Base-by-base conservation (phyloP, 2,888 invertebrate genomes). In the Merodon equestris region DNA sequence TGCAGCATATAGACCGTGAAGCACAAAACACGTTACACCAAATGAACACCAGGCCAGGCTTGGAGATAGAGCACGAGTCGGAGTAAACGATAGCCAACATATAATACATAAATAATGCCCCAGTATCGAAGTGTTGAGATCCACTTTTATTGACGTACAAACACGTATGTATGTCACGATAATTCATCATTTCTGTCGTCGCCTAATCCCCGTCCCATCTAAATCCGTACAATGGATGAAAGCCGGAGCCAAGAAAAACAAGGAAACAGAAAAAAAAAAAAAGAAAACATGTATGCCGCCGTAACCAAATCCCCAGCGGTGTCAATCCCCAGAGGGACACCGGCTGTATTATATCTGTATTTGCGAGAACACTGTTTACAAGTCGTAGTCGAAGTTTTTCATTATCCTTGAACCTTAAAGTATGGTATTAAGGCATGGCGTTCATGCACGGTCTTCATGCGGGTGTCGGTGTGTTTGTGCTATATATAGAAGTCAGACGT, bases 131-230 rank as follows among this genome's bases (percentile, higher is more conserved):
- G 34, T 70, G 61, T 54, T 61, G 54, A 60, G 61, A 71, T 71
- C 71, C 48, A 71, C 44, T 71, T 71, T 71, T 63, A 63, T 63
- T 50, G 61, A 71, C 50, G 48, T 63, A 71, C 70, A 48, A 56
- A 48, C 48, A 50, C 70, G 70, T 61, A 54, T 61, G 70, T 61
- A 54, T 48, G 54, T 56, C 48, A 71, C 48, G 54, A 56, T 63
- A 71, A 63, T 54, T 71, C 70, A 71, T 71, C 70, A 71, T 71
- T 71, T 63, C 56, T 56, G 56, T 19, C 66, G 19, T 15, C 10
- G 10, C 40, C 10, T 9, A 40, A 10, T n/a, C 5, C 10, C 40
- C 40, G 10, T n/a, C 3, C 27, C 7, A 27, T 27, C 7, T 7
- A 7, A 27, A 27, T 27, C 27, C 27, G 27, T 7, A 4, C 27